These are phyloP conservation scores for Xylocampa areola DNA, from an alignment of 2,888 invertebrate genomes.

Conservation along the genomic window DNA sequence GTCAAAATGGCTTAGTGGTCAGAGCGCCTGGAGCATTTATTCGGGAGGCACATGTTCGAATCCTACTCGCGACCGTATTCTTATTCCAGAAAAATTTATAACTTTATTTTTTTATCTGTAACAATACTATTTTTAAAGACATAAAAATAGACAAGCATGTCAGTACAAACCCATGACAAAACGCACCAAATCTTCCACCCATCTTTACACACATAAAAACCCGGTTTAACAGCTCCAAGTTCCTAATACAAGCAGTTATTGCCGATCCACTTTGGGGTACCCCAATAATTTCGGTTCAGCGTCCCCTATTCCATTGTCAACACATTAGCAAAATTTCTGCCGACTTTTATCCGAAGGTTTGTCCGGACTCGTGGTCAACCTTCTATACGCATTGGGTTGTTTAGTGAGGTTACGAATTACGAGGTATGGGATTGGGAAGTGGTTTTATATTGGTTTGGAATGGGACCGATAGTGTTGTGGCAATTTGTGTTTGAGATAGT, in stretches of 20 bases:
- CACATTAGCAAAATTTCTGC: slow-evolving; percentile 55
- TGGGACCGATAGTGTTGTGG: neutral
- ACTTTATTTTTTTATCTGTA: too few relatives aligned
- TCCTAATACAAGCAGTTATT: slow-evolving; percentile 32
- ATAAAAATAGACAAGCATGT: too few relatives aligned
- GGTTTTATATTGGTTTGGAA: slow-evolving; percentile 4
- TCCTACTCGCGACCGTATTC: too few relatives aligned
- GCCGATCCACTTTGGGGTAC: slow-evolving; percentile 28
- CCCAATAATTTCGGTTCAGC: slow-evolving; percentile 48
- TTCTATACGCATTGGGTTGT: slow-evolving; percentile 14
- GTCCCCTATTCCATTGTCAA: slow-evolving; percentile 46
- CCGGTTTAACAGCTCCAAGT: slow-evolving; percentile 24
- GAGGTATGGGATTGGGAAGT: slow-evolving; percentile 16
- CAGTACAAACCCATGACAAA: neutral
- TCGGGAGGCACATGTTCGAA: too few relatives aligned
- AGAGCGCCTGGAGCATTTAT: too few relatives aligned
- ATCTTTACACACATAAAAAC: slow-evolving; percentile 20
- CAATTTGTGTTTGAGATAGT: too few relatives aligned
- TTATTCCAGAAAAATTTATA: too few relatives aligned
- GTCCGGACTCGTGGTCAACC: slow-evolving; percentile 36
- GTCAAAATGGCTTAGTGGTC: too few relatives aligned
- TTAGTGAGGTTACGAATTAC: slow-evolving; percentile 31
- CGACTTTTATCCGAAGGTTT: slow-evolving; percentile 47
- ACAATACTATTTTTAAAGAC: too few relatives aligned
- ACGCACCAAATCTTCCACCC: neutral